Percentiles rank a stretch among this genome's conserved stretches.
Conservation (phyloP, 2,888 invertebrate species). For the Dicycla oo region DNA sequence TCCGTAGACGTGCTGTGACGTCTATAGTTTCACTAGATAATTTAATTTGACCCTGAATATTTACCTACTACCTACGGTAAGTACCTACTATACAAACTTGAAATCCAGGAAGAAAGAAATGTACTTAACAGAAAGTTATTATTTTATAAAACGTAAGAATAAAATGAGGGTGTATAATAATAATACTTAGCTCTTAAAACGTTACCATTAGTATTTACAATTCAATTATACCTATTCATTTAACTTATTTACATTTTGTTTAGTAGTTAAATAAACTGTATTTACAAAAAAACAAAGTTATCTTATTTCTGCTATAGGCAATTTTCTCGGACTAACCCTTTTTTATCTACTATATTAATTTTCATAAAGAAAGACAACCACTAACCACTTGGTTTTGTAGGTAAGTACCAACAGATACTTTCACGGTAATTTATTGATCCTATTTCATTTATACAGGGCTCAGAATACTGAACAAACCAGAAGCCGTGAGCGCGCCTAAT, state of each 20-base stretch:
- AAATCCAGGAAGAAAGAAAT: constrained; percentile 31
- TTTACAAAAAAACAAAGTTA: constrained; percentile 33
- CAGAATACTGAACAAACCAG: too few species aligned
- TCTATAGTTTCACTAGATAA: neutral
- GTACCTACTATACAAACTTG: neutral
- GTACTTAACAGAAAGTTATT: neutral
- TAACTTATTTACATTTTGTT: constrained; percentile 44
- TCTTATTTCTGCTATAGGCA: constrained; percentile 20
- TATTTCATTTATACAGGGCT: neutral
- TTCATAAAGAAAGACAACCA: neutral
- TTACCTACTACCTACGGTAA: neutral
- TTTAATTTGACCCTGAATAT: neutral
- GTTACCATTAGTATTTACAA: constrained; percentile 44
- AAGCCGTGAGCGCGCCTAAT: too few species aligned
- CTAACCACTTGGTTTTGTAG: neutral
- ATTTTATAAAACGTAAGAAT: constrained; percentile 13
- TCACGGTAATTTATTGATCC: neutral
- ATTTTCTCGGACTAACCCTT: constrained; percentile 9
- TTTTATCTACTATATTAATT: neutral
- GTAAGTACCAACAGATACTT: neutral
- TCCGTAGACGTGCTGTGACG: too few species aligned
- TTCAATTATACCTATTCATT: constrained; percentile 16
- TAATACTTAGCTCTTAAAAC: constrained; percentile 39
- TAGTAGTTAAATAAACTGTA: constrained; percentile 1
- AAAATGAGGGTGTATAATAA: constrained; percentile 18